Conservation (phyloP, 2,797 vertebrate genomes). For the Streptopelia turtur region DNA sequence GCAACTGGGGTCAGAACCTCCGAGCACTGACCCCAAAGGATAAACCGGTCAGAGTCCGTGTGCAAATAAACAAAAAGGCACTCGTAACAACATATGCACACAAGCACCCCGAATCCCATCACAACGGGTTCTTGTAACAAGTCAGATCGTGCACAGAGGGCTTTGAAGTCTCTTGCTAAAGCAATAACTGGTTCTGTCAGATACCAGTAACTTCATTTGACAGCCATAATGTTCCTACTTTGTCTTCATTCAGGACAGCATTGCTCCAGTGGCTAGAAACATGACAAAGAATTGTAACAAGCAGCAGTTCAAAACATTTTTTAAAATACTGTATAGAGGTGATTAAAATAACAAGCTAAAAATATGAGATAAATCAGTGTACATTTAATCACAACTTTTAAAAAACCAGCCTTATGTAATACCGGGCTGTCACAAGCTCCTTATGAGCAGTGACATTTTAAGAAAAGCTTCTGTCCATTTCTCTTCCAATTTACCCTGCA, state of each 20-base stretch:
- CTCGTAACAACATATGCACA: neutral
- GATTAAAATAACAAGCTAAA: conserved; percentile 4
- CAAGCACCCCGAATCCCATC: neutral
- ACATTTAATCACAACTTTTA: neutral
- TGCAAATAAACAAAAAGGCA: conserved; percentile 8
- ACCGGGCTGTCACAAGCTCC: neutral
- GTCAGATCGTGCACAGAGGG: conserved; percentile 2
- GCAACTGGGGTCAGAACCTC: neutral
- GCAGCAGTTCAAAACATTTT: conserved; percentile 16
- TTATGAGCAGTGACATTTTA: conserved; percentile 38
- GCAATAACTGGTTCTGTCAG: conserved; percentile 33
- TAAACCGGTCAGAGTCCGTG: neutral
- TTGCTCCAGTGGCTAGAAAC: conserved; percentile 37
- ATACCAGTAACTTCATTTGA: conserved; percentile 42
- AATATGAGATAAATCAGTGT: conserved; percentile 6
- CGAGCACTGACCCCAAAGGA: neutral
- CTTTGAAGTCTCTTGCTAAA: conserved; percentile 24
- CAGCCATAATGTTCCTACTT: conserved; percentile 37
- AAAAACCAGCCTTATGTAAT: neutral
- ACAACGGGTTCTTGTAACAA: neutral
- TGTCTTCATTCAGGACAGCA: conserved; percentile 49
- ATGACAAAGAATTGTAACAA: conserved; percentile 12
- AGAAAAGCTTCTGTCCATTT: neutral
- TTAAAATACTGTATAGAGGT: neutral
- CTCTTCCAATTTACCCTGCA: neutral